Base-by-base conservation (phyloP, 2,888 invertebrate species). In the Troides helena region DNA sequence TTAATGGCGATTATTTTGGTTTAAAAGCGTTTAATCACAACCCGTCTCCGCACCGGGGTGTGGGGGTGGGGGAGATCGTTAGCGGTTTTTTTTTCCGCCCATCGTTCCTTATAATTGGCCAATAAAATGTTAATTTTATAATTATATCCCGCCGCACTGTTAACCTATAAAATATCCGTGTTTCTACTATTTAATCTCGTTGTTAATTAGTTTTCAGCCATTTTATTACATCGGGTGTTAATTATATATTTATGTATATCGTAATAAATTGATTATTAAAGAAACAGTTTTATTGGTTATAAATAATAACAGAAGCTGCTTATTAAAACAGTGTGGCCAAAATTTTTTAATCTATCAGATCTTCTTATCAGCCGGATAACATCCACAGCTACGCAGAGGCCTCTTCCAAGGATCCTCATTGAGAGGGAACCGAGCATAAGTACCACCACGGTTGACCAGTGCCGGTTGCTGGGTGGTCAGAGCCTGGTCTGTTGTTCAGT, bases 51-150 rank as follows among this genome's bases (percentile, higher is more conserved):
- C 77, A 76, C 77, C 75, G 74, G 43, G 12, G 7, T 14, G 14
- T 2, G 43, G 12, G 12, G 43, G 2, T 8, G 46, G 46, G 46
- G 74, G 80, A 76, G 75, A 78, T 82, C 79, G 85, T 88, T 85
- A 86, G 78, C 75, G 66, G 74, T 75, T 75, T 78, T 77, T 75
- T 78, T 81, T 85, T 85, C 85, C 81, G 79, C 46, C 85, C 82
- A 85, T 86, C 84, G 84, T 86, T 85, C 84, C 85, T 84, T 82
- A 87, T 87, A 87, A 88, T 88, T 87, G 87, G 81, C 76, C 85
- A 86, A 88, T 89, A 88, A 87, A 87, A 85, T 83, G 83, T 84
- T 84, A 85, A 85, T 87, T 84, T 85, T 82, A 84, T 85, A 85
- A 86, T 86, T 82, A 82, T 60, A 53, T 63, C 70, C 72, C 71